Evolutionary conservation across 2,797 vertebrate genomes (phyloP).

Genomic region (Scomberomorus guttatus): DNA sequence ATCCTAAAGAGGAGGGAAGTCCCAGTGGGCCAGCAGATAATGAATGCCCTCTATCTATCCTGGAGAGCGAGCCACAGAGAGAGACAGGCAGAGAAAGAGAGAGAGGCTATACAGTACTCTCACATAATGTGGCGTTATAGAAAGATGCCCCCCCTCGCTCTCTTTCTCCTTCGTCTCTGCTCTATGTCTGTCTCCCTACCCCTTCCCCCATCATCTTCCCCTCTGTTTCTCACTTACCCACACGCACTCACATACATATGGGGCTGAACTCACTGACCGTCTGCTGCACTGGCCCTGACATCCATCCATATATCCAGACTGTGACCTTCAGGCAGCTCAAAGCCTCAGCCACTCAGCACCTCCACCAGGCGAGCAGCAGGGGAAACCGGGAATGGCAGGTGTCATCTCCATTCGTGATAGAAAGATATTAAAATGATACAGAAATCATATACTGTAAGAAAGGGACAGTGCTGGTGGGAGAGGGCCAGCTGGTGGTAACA

Average conservation of each 20-base stretch:
- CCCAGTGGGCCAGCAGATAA: slow-evolving; percentile 77
- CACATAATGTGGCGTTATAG: slow-evolving; percentile 48
- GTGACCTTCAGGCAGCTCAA: slow-evolving; percentile 65
- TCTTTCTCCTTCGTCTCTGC: background rate
- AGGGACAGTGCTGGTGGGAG: background rate
- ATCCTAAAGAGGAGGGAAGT: slow-evolving; percentile 75
- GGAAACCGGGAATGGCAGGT: slow-evolving; percentile 25
- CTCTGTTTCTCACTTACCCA: slow-evolving; percentile 33
- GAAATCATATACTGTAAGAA: background rate
- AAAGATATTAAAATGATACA: slow-evolving; percentile 25
- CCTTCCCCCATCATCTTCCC: slow-evolving; percentile 12
- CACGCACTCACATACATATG: slow-evolving; percentile 41
- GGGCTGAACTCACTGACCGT: slow-evolving; percentile 54
- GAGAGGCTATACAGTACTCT: slow-evolving; percentile 32
- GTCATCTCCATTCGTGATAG: slow-evolving; percentile 24
- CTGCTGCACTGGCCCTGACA: slow-evolving; percentile 55
- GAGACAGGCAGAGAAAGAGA: slow-evolving; percentile 33
- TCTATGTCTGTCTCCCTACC: slow-evolving; percentile 18
- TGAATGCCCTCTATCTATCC: slow-evolving; percentile 80
- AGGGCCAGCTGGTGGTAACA: background rate
- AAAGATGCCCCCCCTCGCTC: slow-evolving; percentile 10
- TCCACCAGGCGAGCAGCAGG: background rate
- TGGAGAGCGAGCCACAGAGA: slow-evolving; percentile 57
- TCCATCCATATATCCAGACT: slow-evolving; percentile 49
- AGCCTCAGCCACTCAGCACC: background rate